These are phyloP conservation scores for Acanthurus leucopareius DNA, from an alignment of 2,797 vertebrate genomes.

Conservation along the genomic window DNA sequence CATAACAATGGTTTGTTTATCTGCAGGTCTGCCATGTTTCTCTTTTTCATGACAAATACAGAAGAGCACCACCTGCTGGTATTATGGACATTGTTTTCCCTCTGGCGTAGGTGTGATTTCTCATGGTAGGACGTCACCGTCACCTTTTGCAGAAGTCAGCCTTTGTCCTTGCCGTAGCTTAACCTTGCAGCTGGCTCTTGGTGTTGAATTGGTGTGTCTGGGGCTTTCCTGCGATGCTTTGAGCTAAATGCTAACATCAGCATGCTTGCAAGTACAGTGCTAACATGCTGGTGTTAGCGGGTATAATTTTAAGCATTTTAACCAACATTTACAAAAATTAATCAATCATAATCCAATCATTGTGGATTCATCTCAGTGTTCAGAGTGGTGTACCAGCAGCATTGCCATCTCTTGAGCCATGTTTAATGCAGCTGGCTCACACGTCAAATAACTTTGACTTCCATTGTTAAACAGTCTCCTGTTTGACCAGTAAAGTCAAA, in stretches of 20 bases:
- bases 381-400: background rate
- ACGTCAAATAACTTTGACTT: background rate
- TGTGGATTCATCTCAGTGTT: background rate
- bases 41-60: no score
- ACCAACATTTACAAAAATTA: background rate
- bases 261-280: no score
- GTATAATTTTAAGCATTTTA: background rate
- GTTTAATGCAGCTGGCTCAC: background rate
- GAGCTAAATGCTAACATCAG: background rate
- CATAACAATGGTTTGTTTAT: no score
- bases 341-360: background rate
- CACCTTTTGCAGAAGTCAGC: no score
- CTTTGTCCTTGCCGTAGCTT: no score
- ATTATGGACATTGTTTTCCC: no score
- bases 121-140: no score
- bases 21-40: no score
- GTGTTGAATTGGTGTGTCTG: no score
- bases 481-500: conserved; percentile 27
- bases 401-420: background rate
- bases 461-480: background rate
- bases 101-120: no score
- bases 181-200: no score
- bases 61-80: no score
- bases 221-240: background rate
- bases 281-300: background rate